phyloP scores from a whole-genome alignment of 2,888 invertebrate species.

The Caradrina kadenii region DNA sequence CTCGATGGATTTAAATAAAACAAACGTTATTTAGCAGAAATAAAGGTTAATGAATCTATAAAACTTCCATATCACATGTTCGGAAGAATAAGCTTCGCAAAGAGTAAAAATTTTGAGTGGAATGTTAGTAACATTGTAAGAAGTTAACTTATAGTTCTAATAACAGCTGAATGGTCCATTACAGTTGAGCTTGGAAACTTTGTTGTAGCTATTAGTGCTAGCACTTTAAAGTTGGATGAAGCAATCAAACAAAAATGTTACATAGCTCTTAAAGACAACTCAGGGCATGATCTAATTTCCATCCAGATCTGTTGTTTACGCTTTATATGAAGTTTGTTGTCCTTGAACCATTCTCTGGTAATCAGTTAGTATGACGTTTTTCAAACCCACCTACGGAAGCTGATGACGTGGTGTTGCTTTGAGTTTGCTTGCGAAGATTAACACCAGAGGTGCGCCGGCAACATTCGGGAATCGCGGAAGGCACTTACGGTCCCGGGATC shows the following conservation, averaged over 20 bases:
- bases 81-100: constrained; percentile 15
- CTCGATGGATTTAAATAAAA: constrained; percentile 41
- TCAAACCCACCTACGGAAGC: too few relatives aligned
- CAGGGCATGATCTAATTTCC: neutral
- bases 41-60: constrained; percentile 51
- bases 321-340: neutral
- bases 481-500: too few relatives aligned
- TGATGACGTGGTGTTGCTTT: too few relatives aligned
- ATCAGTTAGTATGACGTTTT: too few relatives aligned
- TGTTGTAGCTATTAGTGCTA: constrained; percentile 7
- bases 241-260: constrained; percentile 4
- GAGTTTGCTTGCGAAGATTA: too few relatives aligned
- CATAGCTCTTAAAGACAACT: neutral
- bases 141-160: constrained; percentile 9
- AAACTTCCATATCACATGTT: constrained; percentile 46
- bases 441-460: too few relatives aligned
- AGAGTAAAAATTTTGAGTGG: constrained; percentile 19
- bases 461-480: too few relatives aligned
- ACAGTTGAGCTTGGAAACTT: constrained; percentile 24
- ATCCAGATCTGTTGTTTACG: neutral
- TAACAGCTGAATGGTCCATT: constrained; percentile 14
- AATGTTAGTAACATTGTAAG: constrained; percentile 11
- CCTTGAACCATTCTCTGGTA: too few relatives aligned
- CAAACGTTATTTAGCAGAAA: constrained; percentile 30
- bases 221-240: constrained; percentile 15